Conservation (phyloP, 1,140 invertebrate species). For the Steinernema khuongi region DNA sequence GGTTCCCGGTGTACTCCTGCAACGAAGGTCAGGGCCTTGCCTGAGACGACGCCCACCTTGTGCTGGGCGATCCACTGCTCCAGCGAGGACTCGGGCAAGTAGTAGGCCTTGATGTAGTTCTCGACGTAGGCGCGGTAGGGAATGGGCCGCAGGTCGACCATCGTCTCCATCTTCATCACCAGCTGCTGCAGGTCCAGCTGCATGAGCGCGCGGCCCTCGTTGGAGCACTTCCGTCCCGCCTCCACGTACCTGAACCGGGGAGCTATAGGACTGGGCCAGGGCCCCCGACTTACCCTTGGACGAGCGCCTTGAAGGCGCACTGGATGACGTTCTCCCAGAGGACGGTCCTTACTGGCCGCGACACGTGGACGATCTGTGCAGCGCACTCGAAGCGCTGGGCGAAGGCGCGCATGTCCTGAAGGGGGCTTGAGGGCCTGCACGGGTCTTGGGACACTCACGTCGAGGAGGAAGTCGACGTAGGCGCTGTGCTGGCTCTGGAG, state of each 20-base stretch:
- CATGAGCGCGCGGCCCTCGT: slow-evolving; percentile 90
- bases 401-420: slow-evolving; percentile 45
- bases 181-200: slow-evolving; percentile 94
- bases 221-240: slow-evolving; percentile 83
- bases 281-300: slow-evolving; percentile 73
- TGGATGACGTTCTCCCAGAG: slow-evolving; percentile 82
- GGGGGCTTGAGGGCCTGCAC: slow-evolving; percentile 15
- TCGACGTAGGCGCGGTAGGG: slow-evolving; percentile 85
- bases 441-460: slow-evolving; percentile 52
- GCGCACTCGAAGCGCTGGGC: slow-evolving; percentile 28
- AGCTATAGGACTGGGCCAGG: neutral
- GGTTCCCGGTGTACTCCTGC: slow-evolving; percentile 79
- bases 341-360: slow-evolving; percentile 51
- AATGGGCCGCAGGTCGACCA: slow-evolving; percentile 65
- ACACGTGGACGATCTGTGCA: slow-evolving; percentile 32
- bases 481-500: slow-evolving; percentile 88
- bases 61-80: slow-evolving; percentile 82
- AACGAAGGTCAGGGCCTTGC: slow-evolving; percentile 38
- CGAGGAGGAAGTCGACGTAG: slow-evolving; percentile 68
- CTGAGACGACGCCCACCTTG: slow-evolving; percentile 63
- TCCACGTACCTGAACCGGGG: slow-evolving; percentile 44
- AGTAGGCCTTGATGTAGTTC: slow-evolving; percentile 90
- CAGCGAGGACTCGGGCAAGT: slow-evolving; percentile 77
- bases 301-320: slow-evolving; percentile 75
- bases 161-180: slow-evolving; percentile 70